Evolutionary conservation across 2,888 invertebrate species (phyloP), one percentile per base, ranked within the genome.

Genomic region (Andrena flavipes): DNA sequence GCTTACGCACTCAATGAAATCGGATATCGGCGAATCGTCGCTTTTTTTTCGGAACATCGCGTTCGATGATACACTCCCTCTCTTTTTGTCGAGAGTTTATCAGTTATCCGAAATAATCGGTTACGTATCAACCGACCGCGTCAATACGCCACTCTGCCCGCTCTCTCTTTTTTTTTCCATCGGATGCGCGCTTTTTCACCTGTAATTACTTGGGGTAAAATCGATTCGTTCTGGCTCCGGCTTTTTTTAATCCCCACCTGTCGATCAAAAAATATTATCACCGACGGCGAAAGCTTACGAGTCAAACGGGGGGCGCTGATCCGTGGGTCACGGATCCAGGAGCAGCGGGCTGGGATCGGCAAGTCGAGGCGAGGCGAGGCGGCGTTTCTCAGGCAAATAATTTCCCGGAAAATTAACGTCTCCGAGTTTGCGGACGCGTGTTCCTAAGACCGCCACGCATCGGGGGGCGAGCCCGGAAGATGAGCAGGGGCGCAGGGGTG

Each of bases 351-450:
- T 26, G 56, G 56, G 56, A 26, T 56, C 26, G 56, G 26, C 23
- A 56, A 56, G 64, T 54, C 69, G 82, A 63, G 76, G 69, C 56
- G 71, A 54, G 64, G 59, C 73, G 81, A 65, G 76, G 69, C 51
- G 71, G 86, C 82, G 88, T 88, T 87, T 87, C 88, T 87, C 84
- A 71, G 83, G 84, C 86, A 90, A 91, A 91, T 91, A 91, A 91
- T 91, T 91, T 90, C 88, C 90, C 90, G 90, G 89, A 91, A 92
- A 92, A 92, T 91, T 90, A 91, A 91, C 90, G 90, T 90, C 88
- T 83, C 86, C 81, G 84, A 62, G 83, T 68, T 76, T 68, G 84
- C 84, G 85, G 80, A 86, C 85, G 78, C 76, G 86, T 72, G 77
- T 35, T 63, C 60, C 77, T 33, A 75, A 81, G 72, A 62, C 67